Evolutionary conservation across 2,888 invertebrate genomes (phyloP).

Genomic region (Melinaea menophilus): DNA sequence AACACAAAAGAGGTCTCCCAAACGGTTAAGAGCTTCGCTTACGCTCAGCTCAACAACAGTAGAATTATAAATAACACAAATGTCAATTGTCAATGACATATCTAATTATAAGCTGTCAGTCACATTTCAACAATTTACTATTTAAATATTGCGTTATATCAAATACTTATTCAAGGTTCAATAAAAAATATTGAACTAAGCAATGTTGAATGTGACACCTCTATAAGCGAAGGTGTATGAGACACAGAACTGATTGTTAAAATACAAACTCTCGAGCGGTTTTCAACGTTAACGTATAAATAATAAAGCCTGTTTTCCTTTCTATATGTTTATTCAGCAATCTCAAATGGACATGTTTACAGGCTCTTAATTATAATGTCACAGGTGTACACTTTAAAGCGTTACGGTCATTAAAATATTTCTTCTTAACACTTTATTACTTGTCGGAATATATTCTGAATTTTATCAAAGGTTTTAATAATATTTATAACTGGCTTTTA

Average conservation of each 20-base stretch:
- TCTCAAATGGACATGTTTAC: neutral
- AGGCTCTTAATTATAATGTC: constrained; percentile 38
- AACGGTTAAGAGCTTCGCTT: too few species aligned
- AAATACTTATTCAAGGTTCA: constrained; percentile 7
- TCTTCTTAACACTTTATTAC: constrained; percentile 52
- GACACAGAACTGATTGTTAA: constrained; percentile 2
- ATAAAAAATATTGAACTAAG: constrained; percentile 30
- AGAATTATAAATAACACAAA: too few species aligned
- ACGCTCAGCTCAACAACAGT: too few species aligned
- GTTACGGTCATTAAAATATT: constrained; percentile 47
- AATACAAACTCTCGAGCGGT: neutral
- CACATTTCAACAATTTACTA: too few species aligned
- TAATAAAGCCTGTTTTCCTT: constrained; percentile 1
- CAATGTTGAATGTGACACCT: constrained; percentile 42
- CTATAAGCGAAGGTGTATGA: constrained; percentile 19
- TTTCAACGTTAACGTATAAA: neutral
- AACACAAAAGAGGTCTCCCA: too few species aligned
- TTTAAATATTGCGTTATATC: too few species aligned
- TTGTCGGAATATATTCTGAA: constrained; percentile 28
- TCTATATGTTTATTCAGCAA: constrained; percentile 1
- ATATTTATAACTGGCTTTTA: constrained; percentile 11
- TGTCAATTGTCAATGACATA: too few species aligned
- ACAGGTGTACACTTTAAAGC: constrained; percentile 42
- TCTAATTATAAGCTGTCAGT: too few species aligned
- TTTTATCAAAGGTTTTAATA: constrained; percentile 13